Evolutionary conservation across 2,888 invertebrate genomes (phyloP).

Genomic region (Crossocerus cetratus): DNA sequence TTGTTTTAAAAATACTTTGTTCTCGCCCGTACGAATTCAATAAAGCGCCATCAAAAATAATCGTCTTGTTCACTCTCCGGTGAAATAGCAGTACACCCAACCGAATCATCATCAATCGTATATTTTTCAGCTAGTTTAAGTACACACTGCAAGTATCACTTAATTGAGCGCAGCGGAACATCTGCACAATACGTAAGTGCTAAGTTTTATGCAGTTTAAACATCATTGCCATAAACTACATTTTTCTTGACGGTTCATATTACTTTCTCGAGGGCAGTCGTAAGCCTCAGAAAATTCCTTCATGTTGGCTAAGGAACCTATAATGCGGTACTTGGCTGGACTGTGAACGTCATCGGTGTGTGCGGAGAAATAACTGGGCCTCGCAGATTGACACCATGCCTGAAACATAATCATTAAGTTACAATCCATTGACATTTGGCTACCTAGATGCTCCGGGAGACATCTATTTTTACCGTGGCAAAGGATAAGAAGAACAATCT

Average conservation of each 20-base stretch:
- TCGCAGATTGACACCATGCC: slow-evolving; percentile 34
- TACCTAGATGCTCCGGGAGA: background rate
- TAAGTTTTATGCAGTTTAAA: background rate
- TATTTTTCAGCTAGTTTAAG: background rate
- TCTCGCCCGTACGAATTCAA: slow-evolving; percentile 46
- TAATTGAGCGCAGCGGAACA: background rate
- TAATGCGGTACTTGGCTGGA: slow-evolving; percentile 30
- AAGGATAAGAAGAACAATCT: slow-evolving; percentile 52
- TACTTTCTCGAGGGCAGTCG: slow-evolving; percentile 17
- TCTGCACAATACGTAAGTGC: background rate
- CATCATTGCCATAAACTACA: slow-evolving; percentile 31
- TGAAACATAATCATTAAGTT: background rate
- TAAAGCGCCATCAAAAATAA: slow-evolving; percentile 36
- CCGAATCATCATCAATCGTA: background rate
- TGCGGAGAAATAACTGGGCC: slow-evolving; percentile 5
- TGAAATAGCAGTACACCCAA: background rate
- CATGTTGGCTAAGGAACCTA: slow-evolving; percentile 33
- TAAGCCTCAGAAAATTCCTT: slow-evolving; percentile 23
- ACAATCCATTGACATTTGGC: background rate
- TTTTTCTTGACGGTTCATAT: slow-evolving; percentile 37
- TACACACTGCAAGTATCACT: background rate
- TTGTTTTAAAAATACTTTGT: slow-evolving; percentile 76
- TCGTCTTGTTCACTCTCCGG: background rate
- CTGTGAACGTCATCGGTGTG: slow-evolving; percentile 34
- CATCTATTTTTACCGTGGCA: slow-evolving; percentile 43